Percentiles rank a stretch among this genome's conserved stretches.
Conservation (phyloP, 2,113 vertebrate genomes). For the Synchiropus splendidus region DNA sequence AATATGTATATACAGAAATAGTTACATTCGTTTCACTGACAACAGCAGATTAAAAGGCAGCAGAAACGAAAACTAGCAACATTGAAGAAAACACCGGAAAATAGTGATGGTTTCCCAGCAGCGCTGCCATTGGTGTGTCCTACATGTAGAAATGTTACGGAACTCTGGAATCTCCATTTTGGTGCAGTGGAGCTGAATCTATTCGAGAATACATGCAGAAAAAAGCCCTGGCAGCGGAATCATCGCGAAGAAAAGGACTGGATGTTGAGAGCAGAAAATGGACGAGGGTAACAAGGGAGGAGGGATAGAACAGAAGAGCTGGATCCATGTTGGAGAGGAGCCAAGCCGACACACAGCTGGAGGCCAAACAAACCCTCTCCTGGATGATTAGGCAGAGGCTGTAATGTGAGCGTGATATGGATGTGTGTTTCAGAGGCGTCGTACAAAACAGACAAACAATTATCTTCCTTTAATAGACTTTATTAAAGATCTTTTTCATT, state of each 20-base stretch:
- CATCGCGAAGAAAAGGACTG: too few species aligned
- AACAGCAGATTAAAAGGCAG: too few species aligned
- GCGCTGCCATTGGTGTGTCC: too few species aligned
- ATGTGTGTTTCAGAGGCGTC: constrained; percentile 6
- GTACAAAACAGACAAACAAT: constrained; percentile 5
- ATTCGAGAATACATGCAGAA: not conserved
- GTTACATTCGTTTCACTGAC: too few species aligned
- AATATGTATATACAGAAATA: too few species aligned
- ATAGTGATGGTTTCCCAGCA: too few species aligned
- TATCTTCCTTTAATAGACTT: constrained; percentile 44
- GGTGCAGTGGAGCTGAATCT: not conserved
- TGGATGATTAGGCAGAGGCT: constrained; percentile 35
- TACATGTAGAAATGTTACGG: constrained; percentile 7
- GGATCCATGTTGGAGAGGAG: constrained; percentile 20
- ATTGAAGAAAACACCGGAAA: too few species aligned
- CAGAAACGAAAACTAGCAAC: too few species aligned
- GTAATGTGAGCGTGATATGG: constrained; percentile 9
- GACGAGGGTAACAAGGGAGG: not conserved
- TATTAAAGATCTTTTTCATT: constrained; percentile 50
- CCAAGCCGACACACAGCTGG: constrained; percentile 29
- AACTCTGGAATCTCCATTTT: constrained; percentile 2
- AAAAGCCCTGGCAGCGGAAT: not conserved
- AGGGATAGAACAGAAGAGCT: not conserved
- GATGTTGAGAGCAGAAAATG: not conserved
- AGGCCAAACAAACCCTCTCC: constrained; percentile 31